These are phyloP conservation scores for Prostheceraeus crozeri DNA, from an alignment of 2,888 invertebrate genomes.

Conservation along the genomic window DNA sequence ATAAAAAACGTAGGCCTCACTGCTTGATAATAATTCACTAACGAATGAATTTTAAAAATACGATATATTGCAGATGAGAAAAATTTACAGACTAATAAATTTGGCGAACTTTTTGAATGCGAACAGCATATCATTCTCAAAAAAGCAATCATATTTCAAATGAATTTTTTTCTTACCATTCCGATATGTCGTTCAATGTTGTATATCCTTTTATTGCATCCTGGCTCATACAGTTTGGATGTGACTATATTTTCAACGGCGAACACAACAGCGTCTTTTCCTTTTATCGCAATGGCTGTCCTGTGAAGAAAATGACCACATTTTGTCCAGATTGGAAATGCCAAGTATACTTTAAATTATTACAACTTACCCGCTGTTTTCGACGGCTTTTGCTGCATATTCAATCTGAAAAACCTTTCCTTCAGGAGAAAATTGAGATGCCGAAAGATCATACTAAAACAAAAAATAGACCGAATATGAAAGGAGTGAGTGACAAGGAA, in stretches of 20 bases:
- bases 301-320: slow-evolving; percentile 54
- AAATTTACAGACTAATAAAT: too few species aligned
- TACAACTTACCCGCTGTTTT: slow-evolving; percentile 73
- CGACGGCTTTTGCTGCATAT: slow-evolving; percentile 97
- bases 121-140: too few species aligned
- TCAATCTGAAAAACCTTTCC: slow-evolving; percentile 98
- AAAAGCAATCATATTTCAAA: too few species aligned
- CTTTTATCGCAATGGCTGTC: slow-evolving; percentile 84
- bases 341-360: background rate
- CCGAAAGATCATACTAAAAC: slow-evolving; percentile 79
- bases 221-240: slow-evolving; percentile 82
- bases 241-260: slow-evolving; percentile 93
- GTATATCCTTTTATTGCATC: slow-evolving; percentile 77
- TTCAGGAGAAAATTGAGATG: slow-evolving; percentile 99
- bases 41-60: too few species aligned
- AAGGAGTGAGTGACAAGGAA: too few species aligned
- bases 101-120: too few species aligned
- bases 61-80: too few species aligned
- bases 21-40: too few species aligned
- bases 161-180: slow-evolving; percentile 73
- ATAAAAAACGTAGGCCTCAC: too few species aligned
- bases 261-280: slow-evolving; percentile 90
- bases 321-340: slow-evolving; percentile 30
- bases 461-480: too few species aligned
- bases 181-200: slow-evolving; percentile 88